Conservation (phyloP, 2,113 vertebrate genomes). For the Macrotus californicus region DNA sequence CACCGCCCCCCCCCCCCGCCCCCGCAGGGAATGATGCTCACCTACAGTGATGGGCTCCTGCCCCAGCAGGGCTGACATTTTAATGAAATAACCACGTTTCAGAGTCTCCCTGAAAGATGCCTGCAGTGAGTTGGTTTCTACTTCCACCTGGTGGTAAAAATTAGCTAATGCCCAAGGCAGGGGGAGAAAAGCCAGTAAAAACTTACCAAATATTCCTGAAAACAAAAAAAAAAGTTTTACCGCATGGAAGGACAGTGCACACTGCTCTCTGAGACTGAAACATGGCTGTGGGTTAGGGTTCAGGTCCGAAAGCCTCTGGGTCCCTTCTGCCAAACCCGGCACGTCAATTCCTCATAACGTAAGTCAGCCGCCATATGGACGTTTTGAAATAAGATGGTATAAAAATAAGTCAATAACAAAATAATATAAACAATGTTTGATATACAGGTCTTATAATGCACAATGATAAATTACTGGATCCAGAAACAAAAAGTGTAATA, state of each 20-base stretch:
- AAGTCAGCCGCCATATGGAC: neutral
- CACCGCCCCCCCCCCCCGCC: neutral
- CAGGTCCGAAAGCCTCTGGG: neutral
- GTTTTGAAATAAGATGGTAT: neutral
- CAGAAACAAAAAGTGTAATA: neutral
- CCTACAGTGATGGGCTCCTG: neutral
- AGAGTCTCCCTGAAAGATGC: neutral
- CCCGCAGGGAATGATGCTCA: accelerated
- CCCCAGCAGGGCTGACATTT: neutral
- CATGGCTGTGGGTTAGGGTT: neutral
- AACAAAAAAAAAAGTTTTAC: neutral
- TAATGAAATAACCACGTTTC: neutral
- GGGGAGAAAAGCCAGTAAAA: neutral
- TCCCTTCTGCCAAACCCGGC: neutral
- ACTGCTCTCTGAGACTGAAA: neutral
- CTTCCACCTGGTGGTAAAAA: slow-evolving; percentile 40
- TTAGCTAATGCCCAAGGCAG: neutral
- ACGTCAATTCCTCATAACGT: neutral
- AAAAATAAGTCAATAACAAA: neutral
- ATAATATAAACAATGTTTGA: neutral
- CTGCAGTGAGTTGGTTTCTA: neutral
- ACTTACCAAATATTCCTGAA: neutral
- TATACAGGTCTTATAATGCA: neutral
- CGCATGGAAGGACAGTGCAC: neutral
- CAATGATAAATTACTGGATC: neutral